Conservation (phyloP, 2,113 vertebrate genomes). For the Perognathus longimembris region DNA sequence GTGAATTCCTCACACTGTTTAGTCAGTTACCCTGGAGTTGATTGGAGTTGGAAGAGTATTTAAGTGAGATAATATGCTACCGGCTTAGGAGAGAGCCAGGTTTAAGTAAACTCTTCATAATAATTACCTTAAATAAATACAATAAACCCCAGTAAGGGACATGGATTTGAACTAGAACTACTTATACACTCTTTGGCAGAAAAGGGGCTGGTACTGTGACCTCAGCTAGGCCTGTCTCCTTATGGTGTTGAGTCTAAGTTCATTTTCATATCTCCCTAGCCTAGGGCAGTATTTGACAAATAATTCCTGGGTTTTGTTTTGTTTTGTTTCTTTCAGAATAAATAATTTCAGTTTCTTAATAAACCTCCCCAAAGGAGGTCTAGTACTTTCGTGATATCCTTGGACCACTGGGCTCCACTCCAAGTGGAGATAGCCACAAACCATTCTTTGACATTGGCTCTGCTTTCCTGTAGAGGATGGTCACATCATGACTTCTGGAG, state of each 20-base stretch:
- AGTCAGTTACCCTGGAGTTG: neutral
- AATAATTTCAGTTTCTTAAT: constrained; percentile 41
- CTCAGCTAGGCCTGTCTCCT: neutral
- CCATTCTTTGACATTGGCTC: neutral
- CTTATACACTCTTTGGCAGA: neutral
- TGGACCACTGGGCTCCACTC: neutral
- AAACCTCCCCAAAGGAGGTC: neutral
- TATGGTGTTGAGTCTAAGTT: neutral
- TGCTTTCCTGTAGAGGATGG: neutral
- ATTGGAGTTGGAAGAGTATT: neutral
- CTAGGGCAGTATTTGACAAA: neutral
- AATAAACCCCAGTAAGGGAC: neutral
- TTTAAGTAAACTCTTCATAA: constrained; percentile 1
- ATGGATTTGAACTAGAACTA: neutral
- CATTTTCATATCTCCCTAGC: neutral
- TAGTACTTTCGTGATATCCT: neutral
- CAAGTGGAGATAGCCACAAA: neutral
- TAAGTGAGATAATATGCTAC: neutral
- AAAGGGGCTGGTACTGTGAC: neutral
- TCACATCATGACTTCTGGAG: neutral
- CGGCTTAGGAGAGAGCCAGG: neutral
- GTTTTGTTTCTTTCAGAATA: neutral
- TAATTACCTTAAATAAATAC: neutral
- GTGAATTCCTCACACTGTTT: neutral
- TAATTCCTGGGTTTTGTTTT: neutral